Evolutionary conservation across 1,140 invertebrate genomes (phyloP).

Genomic region (Pararge aegeria): DNA sequence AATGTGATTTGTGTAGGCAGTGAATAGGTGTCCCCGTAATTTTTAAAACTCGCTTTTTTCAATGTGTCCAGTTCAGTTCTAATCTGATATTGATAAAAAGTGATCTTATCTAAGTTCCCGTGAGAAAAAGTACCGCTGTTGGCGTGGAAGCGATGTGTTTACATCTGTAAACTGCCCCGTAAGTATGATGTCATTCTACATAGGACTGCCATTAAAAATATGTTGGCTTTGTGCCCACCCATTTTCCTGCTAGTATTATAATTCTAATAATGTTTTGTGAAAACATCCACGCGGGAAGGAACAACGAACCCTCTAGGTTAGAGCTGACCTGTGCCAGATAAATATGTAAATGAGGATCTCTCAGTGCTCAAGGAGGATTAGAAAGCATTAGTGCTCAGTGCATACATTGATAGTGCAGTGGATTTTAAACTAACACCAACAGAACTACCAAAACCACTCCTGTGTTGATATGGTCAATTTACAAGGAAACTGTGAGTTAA

Average conservation of each 20-base stretch:
- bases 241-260: conserved; percentile 67
- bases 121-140: conserved; percentile 36
- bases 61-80: conserved; percentile 24
- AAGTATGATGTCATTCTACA: conserved; percentile 79
- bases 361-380: conserved; percentile 32
- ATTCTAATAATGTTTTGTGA: conserved; percentile 60
- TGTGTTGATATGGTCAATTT: conserved; percentile 25
- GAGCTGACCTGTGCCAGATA: conserved; percentile 41
- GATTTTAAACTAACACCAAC: background rate
- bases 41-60: conserved; percentile 31
- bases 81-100: conserved; percentile 25
- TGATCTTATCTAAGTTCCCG: conserved; percentile 26
- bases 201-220: conserved; percentile 72
- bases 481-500: conserved; percentile 25
- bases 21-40: conserved; percentile 58
- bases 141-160: conserved; percentile 69
- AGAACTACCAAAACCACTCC: background rate
- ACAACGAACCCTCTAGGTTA: conserved; percentile 61
- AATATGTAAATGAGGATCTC: conserved; percentile 42
- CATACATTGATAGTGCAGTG: conserved; percentile 4
- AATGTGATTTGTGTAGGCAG: conserved; percentile 62
- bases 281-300: conserved; percentile 63
- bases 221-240: conserved; percentile 77
- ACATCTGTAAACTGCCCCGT: conserved; percentile 72
- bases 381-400: conserved; percentile 27